A percentile compares a stretch with the other conserved stretches of the same genome.
These are phyloP conservation scores for Mugil cephalus DNA, from an alignment of 2,113 vertebrate species.

Conservation along the genomic window DNA sequence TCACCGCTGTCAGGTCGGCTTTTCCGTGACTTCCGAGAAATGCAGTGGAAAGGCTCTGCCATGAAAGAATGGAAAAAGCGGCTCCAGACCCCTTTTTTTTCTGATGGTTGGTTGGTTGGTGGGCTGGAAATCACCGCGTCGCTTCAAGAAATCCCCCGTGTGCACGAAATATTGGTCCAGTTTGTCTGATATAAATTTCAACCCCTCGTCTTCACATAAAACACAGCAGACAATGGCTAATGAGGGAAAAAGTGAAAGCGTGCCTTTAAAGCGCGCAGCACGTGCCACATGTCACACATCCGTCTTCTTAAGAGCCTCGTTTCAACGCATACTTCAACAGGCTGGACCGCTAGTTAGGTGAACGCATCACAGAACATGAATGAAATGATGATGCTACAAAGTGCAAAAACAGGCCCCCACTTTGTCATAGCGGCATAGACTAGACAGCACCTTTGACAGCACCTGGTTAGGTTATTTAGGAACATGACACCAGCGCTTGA, in stretches of 20 bases:
- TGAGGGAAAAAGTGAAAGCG: slow-evolving; percentile 73
- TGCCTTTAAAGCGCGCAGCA: slow-evolving; percentile 55
- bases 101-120: slow-evolving; percentile 60
- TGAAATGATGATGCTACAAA: slow-evolving; percentile 36
- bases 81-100: slow-evolving; percentile 47
- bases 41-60: slow-evolving; percentile 77
- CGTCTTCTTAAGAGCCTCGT: slow-evolving; percentile 40
- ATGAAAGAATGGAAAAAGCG: slow-evolving; percentile 77
- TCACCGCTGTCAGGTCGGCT: slow-evolving; percentile 74
- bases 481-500: slow-evolving; percentile 57
- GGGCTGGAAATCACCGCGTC: slow-evolving; percentile 59
- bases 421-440: slow-evolving; percentile 1
- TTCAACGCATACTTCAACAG: slow-evolving; percentile 39
- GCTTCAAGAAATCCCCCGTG: slow-evolving; percentile 63
- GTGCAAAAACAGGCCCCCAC: slow-evolving; percentile 36
- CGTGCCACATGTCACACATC: slow-evolving; percentile 50
- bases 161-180: slow-evolving; percentile 51
- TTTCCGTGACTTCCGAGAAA: slow-evolving; percentile 76
- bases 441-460: slow-evolving; percentile 30
- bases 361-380: slow-evolving; percentile 47
- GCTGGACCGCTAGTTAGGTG: slow-evolving; percentile 21
- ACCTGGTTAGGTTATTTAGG: slow-evolving; percentile 38
- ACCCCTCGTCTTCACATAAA: slow-evolving; percentile 40
- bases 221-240: slow-evolving; percentile 60
- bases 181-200: slow-evolving; percentile 64